Evolutionary conservation across 2,888 invertebrate genomes (phyloP).

Genomic region (Pachydiplax longipennis): DNA sequence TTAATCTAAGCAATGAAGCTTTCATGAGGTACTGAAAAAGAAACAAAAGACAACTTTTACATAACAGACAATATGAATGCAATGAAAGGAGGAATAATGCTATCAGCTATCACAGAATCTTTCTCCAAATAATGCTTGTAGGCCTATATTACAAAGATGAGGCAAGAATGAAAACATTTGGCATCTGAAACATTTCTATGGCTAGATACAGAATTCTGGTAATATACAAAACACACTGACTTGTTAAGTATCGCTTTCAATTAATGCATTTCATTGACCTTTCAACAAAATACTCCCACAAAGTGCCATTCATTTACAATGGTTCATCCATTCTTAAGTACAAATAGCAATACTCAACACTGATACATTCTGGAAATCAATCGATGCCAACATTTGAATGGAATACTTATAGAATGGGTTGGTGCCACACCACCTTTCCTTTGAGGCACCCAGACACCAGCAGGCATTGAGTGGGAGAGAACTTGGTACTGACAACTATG

Average conservation of each 20-base stretch:
- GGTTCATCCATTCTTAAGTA: constrained; percentile 4
- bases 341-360: constrained; percentile 5
- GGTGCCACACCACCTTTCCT: constrained; percentile 90
- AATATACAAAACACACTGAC: background rate
- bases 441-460: constrained; percentile 90
- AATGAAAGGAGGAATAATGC: too few relatives aligned
- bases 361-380: background rate
- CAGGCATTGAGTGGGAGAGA: constrained; percentile 85
- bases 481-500: constrained; percentile 88
- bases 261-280: background rate
- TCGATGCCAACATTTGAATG: background rate
- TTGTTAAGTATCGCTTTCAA: background rate
- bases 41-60: too few relatives aligned
- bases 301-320: background rate
- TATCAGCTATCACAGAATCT: too few relatives aligned
- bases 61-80: too few relatives aligned
- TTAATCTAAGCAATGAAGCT: too few relatives aligned
- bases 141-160: background rate
- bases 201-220: background rate
- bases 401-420: constrained; percentile 65
- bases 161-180: constrained; percentile 11
- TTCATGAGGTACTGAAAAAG: too few relatives aligned
- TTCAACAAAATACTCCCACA: background rate
- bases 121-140: too few relatives aligned
- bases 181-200: background rate